Evolutionary conservation across 2,888 invertebrate genomes (phyloP).

Genomic region (Uloborus plumipes): DNA sequence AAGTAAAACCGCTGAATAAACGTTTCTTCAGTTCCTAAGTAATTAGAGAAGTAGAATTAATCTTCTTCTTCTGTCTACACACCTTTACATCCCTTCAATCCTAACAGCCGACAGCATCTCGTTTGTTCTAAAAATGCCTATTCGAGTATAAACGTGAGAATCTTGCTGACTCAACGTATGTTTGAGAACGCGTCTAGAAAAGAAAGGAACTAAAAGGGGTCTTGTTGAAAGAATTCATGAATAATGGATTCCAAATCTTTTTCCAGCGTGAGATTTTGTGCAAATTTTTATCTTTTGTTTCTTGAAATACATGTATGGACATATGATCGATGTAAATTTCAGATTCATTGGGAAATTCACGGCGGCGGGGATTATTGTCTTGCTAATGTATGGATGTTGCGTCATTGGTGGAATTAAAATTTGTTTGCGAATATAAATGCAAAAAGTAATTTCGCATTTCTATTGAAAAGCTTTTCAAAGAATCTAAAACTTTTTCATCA

Average conservation of each 20-base stretch:
- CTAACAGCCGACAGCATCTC: not conserved
- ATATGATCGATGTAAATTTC: not conserved
- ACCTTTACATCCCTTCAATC: constrained; percentile 14
- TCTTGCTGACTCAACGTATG: constrained; percentile 41
- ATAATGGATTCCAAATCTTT: constrained; percentile 18
- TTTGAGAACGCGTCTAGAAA: constrained; percentile 14
- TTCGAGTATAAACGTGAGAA: constrained; percentile 25
- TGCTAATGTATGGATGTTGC: too few species aligned
- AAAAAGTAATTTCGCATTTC: not conserved
- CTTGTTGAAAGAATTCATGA: constrained; percentile 21
- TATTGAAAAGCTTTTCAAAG: too few species aligned
- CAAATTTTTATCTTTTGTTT: constrained; percentile 3
- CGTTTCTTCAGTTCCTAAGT: constrained; percentile 6
- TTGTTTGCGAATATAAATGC: not conserved
- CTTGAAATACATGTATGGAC: constrained; percentile 1
- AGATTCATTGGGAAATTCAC: too few species aligned
- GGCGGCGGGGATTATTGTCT: too few species aligned
- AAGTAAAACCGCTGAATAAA: not conserved
- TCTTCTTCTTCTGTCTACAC: constrained; percentile 9
- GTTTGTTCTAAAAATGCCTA: constrained; percentile 26
- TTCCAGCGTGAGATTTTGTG: not conserved
- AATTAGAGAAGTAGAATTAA: constrained; percentile 44
- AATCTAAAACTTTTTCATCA: too few species aligned
- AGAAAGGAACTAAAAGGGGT: constrained; percentile 14
- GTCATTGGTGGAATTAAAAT: too few species aligned